Evolutionary conservation across 35 echinoderm and acorn worm species (phyloP).

Genomic region (Acanthaster planci): DNA sequence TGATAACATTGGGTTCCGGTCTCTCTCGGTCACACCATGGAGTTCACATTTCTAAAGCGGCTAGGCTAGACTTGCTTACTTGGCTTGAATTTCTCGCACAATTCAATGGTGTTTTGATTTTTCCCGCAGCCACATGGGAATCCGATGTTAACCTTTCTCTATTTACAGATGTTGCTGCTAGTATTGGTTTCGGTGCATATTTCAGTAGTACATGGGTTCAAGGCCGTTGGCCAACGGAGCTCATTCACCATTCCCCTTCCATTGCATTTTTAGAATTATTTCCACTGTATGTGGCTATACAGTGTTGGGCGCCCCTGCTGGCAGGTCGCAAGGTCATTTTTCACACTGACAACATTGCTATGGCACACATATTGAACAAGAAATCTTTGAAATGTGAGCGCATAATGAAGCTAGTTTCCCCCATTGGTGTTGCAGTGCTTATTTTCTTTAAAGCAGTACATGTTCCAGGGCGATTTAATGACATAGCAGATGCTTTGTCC

Average conservation of each 20-base stretch:
- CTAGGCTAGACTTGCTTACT: background rate
- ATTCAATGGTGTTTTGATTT: slow-evolving; percentile 34
- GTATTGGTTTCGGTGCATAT: slow-evolving; percentile 36
- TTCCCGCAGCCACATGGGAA: background rate
- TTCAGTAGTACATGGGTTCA: slow-evolving; percentile 35
- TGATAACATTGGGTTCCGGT: background rate
- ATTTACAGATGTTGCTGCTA: slow-evolving; percentile 35
- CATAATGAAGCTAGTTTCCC: background rate
- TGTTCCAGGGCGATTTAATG: background rate
- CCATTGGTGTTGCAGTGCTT: background rate
- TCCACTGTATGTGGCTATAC: slow-evolving; percentile 16
- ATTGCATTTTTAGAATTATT: slow-evolving; percentile 43
- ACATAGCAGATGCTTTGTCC: slow-evolving; percentile 13
- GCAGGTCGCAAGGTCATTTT: slow-evolving; percentile 16
- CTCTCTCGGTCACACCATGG: background rate
- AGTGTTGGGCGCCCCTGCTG: slow-evolving; percentile 15
- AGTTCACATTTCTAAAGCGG: background rate
- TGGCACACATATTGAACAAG: background rate
- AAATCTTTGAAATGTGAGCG: slow-evolving; percentile 3
- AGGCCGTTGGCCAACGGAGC: background rate
- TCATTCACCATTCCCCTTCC: background rate
- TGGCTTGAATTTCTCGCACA: slow-evolving; percentile 32
- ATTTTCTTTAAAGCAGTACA: background rate
- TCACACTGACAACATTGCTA: slow-evolving; percentile 12
- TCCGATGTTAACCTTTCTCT: background rate